These are phyloP conservation scores for Scaptomyza montana DNA, from an alignment of 1,140 invertebrate genomes.

Conservation along the genomic window DNA sequence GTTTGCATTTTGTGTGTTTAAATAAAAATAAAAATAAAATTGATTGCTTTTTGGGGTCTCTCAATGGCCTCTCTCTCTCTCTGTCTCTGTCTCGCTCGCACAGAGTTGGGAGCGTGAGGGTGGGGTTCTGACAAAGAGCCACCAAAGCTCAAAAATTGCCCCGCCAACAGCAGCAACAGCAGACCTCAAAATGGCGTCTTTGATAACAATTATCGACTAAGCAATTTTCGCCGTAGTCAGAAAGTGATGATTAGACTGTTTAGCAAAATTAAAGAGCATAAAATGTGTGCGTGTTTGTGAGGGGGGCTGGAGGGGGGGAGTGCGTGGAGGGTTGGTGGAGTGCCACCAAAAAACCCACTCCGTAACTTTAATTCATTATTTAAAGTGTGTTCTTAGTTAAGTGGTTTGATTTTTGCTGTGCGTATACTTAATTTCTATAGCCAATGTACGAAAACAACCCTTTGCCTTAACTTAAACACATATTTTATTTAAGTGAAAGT, in stretches of 20 bases:
- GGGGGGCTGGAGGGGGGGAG: no score
- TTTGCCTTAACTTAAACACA: no score
- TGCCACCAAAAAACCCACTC: no score
- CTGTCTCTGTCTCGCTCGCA: no score
- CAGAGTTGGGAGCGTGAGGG: not conserved
- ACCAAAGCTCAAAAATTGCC: not conserved
- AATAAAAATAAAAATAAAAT: conserved; percentile 54
- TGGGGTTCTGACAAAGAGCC: not conserved
- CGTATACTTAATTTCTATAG: no score
- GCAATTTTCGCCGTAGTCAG: conserved; percentile 34
- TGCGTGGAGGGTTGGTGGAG: no score
- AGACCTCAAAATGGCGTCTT: conserved; percentile 21
- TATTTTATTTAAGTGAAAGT: no score
- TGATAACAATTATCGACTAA: conserved; percentile 47
- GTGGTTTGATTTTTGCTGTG: no score
- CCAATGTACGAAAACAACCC: no score
- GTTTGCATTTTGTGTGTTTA: not conserved
- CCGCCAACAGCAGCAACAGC: not conserved
- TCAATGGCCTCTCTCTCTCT: not conserved
- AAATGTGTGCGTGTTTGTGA: no score
- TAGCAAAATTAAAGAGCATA: conserved; percentile 21
- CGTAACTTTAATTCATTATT: not conserved
- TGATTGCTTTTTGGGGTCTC: conserved; percentile 59
- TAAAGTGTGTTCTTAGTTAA: no score
- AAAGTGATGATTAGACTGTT: conserved; percentile 30